These are phyloP conservation scores for Sciurus vulgaris DNA, from an alignment of 2,797 vertebrate species.

Conservation along the genomic window DNA sequence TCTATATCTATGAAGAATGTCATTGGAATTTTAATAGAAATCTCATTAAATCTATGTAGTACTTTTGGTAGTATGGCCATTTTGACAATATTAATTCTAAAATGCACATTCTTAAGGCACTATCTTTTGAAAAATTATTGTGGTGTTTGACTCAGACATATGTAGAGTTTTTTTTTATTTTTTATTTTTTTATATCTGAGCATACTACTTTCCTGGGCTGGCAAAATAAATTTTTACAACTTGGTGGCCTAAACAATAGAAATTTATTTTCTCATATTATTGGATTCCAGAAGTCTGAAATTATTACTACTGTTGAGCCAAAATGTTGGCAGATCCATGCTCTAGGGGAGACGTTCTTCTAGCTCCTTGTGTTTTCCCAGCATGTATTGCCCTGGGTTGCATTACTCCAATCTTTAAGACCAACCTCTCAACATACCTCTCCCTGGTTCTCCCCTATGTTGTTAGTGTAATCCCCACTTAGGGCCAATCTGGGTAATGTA, in stretches of 20 bases:
- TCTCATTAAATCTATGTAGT: no score
- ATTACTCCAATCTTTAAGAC: neutral
- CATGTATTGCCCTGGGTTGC: neutral
- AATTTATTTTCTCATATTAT: slow-evolving; percentile 14
- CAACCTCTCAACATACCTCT: neutral
- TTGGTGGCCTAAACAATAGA: neutral
- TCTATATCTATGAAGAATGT: no score
- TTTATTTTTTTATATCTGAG: neutral
- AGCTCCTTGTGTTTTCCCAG: neutral
- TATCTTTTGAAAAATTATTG: neutral
- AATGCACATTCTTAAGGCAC: neutral
- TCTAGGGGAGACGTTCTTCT: neutral
- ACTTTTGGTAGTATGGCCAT: no score
- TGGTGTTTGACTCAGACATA: neutral
- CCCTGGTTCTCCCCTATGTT: neutral
- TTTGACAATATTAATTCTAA: no score
- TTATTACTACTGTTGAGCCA: neutral
- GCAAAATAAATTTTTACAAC: neutral
- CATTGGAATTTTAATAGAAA: no score
- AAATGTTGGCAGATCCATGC: accelerated
- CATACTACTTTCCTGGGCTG: neutral
- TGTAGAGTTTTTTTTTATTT: neutral
- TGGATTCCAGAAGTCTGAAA: neutral
- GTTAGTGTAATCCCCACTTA: neutral
- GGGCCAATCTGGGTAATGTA: neutral